phyloP scores from a whole-genome alignment of 2,113 vertebrate genomes.

The Myxocyprinus asiaticus region DNA sequence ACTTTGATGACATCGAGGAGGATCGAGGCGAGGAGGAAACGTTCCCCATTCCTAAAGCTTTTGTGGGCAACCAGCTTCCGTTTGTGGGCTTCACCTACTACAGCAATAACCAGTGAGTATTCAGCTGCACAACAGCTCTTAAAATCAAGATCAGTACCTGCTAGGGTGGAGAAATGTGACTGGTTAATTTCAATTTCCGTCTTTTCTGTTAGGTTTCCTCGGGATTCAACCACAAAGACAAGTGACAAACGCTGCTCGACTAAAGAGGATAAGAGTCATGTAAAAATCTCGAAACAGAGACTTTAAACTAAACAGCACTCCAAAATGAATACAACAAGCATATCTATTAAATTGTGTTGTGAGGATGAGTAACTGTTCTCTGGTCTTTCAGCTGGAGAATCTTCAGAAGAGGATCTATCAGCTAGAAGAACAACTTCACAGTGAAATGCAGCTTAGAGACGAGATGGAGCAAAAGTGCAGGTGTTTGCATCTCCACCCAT shows the following conservation, averaged over 20 bases:
- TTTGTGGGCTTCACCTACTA: slow-evolving; percentile 99
- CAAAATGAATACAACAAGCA: too few relatives aligned
- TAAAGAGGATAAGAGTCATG: slow-evolving; percentile 90
- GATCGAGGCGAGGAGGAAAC: slow-evolving; percentile 98
- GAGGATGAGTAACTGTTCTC: background rate
- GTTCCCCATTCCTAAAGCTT: slow-evolving; percentile 97
- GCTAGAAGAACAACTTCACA: slow-evolving; percentile 94
- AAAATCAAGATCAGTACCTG: too few relatives aligned
- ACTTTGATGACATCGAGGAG: slow-evolving; percentile 98
- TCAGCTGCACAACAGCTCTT: background rate
- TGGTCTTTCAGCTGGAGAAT: slow-evolving; percentile 85
- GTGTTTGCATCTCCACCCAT: slow-evolving; percentile 61
- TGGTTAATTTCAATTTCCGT: too few relatives aligned
- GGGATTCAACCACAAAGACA: slow-evolving; percentile 74
- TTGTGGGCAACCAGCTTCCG: slow-evolving; percentile 97
- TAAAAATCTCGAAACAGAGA: slow-evolving; percentile 67
- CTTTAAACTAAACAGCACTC: background rate
- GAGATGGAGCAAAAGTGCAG: slow-evolving; percentile 98
- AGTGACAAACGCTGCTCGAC: slow-evolving; percentile 85
- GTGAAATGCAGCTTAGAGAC: slow-evolving; percentile 96
- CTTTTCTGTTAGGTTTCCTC: slow-evolving; percentile 61
- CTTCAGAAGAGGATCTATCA: slow-evolving; percentile 94
- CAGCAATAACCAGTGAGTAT: slow-evolving; percentile 89
- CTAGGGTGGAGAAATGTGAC: background rate
- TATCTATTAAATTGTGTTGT: background rate